Conservation (phyloP, 2,888 invertebrate genomes). For the Anorthoa munda region DNA sequence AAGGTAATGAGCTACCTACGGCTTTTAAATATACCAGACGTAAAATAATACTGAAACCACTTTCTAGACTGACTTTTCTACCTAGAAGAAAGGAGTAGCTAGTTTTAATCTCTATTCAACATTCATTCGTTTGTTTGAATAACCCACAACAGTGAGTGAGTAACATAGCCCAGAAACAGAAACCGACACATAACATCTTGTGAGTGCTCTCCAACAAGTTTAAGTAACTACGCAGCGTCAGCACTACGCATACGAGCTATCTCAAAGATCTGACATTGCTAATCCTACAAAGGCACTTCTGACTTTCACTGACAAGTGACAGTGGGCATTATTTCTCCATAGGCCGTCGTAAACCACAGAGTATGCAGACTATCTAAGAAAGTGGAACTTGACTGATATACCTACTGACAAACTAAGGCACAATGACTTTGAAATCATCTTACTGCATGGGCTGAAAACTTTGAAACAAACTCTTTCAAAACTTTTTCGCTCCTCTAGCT, state of each 20-base stretch:
- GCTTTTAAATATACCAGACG: not conserved
- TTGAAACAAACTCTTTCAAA: not conserved
- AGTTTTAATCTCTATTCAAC: not conserved
- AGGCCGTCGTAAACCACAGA: not conserved
- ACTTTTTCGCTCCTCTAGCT: not conserved
- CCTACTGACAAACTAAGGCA: too few species aligned
- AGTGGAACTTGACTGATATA: not conserved
- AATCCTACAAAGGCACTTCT: not conserved
- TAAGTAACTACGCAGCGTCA: not conserved
- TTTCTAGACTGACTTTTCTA: not conserved
- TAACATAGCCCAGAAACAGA: not conserved
- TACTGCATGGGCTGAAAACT: not conserved
- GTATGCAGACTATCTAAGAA: slow-evolving; percentile 1
- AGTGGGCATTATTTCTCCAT: not conserved
- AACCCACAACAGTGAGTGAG: not conserved
- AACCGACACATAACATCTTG: not conserved
- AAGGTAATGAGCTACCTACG: not conserved
- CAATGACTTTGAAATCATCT: not conserved
- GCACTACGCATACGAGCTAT: not conserved
- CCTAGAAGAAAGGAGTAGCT: not conserved
- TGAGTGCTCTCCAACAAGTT: not conserved
- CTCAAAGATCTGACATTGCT: not conserved
- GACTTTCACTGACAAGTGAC: not conserved
- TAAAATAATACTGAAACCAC: not conserved
- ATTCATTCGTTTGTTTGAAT: too few species aligned